Base-by-base conservation (phyloP, 30 jellyfish, hydroid and myxozoan genomes). In the Kudoa iwatai region DNA sequence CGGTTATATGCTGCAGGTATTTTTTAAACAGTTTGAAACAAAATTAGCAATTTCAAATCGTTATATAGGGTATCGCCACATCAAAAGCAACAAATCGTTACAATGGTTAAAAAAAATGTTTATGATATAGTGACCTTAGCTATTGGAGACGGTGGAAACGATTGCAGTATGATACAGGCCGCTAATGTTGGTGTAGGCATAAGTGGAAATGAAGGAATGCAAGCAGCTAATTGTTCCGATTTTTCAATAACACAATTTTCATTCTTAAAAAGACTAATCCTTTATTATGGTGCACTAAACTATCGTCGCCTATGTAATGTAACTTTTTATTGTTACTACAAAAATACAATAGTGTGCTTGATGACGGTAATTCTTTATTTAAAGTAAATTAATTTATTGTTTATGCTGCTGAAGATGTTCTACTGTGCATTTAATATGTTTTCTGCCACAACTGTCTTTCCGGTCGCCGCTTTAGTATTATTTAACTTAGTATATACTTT, bases 181-280 rank as follows among this genome's bases (percentile, higher is more conserved):
- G 89, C 89, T 6, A 84, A 65, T 42, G 89, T 65, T 30, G 89
- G 89, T 35, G 89, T 65, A 24, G 89, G 89, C 15, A 65, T 65
- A 36, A 65, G 89, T 52, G 89, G 89, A 0, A 84, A 65, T 38
- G 89, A 65, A 43, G 89, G 89, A 6, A 32, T 65, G 44, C 89
- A 65, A 34, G 89, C 89, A 24, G 84, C 89, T 0, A 58, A 81
- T 45, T 84, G 84, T 9, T 65, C 89, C 7, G 89, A 65, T 39
- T 65, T 57, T 32, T 84, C 89, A 3, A 65, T 65, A 23, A 84
- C 89, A 11, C 89, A 65, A 84, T 65, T 65, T 48, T 79, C 81
- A 2, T 65, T 23, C 32, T 46, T 65, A 44, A 65, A 65, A 53
- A 57, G 53, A 43, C 62, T 65, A 9, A 58, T 65, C 17, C 48